phyloP scores from a whole-genome alignment of 2,797 vertebrate species.

The Propithecus perrieri region DNA sequence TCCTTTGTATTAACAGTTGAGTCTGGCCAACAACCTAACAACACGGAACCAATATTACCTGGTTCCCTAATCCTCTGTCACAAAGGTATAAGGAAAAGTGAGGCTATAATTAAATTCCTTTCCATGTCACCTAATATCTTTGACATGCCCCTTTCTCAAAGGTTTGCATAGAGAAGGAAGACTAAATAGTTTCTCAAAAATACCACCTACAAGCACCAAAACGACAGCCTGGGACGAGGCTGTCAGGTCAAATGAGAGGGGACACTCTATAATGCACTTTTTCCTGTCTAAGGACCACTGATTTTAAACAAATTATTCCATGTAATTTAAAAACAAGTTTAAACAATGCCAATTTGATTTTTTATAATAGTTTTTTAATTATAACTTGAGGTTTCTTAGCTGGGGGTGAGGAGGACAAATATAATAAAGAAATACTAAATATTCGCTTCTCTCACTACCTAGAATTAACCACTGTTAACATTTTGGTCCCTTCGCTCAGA shows the following conservation, averaged over 20 bases:
- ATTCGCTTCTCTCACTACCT: background rate
- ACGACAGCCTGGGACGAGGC: background rate
- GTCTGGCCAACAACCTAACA: background rate
- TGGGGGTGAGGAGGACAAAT: background rate
- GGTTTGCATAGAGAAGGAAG: background rate
- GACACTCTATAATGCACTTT: accelerated
- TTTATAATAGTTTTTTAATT: no score
- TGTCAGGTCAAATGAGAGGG: accelerated
- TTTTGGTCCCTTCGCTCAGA: background rate
- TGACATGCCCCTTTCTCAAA: background rate
- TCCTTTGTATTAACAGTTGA: background rate
- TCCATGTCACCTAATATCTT: background rate
- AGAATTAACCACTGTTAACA: no score
- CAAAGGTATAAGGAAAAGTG: background rate
- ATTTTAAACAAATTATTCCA: background rate
- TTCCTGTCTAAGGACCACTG: accelerated
- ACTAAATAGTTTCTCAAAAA: background rate
- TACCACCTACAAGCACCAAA: background rate
- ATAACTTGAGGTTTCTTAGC: background rate
- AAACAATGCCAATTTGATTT: background rate
- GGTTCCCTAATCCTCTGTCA: background rate
- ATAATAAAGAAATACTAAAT: background rate
- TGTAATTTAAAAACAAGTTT: background rate
- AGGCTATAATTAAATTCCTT: background rate
- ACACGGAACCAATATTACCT: background rate